Percentiles rank a stretch among this genome's conserved stretches.
These are phyloP conservation scores for Microtus montanus DNA, from an alignment of 2,113 vertebrate species.

Conservation along the genomic window DNA sequence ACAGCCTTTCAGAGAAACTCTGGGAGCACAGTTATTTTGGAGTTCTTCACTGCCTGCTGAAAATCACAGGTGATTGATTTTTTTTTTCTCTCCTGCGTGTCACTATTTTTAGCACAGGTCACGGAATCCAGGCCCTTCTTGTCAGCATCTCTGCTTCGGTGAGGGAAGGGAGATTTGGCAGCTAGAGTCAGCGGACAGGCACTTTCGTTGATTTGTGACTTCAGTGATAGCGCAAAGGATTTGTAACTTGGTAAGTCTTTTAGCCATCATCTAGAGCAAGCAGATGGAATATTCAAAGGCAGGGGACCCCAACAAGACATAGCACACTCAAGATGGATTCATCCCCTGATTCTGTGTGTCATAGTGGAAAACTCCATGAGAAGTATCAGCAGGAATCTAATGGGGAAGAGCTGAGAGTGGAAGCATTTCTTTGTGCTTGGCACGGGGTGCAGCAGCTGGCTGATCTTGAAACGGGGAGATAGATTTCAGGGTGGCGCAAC, in stretches of 20 bases:
- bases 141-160: slow-evolving; percentile 23
- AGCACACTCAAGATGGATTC: slow-evolving; percentile 49
- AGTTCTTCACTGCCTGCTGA: slow-evolving; percentile 56
- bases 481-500: slow-evolving; percentile 28
- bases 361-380: slow-evolving; percentile 36
- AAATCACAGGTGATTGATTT: slow-evolving; percentile 63
- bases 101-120: slow-evolving; percentile 70
- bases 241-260: not conserved
- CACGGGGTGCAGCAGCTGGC: not conserved
- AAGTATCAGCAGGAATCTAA: slow-evolving; percentile 37
- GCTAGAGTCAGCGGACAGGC: slow-evolving; percentile 8
- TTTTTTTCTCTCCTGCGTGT: slow-evolving; percentile 33
- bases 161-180: slow-evolving; percentile 46
- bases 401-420: not conserved
- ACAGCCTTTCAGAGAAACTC: slow-evolving; percentile 60
- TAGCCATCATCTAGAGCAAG: not conserved
- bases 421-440: slow-evolving; percentile 19
- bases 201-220: slow-evolving; percentile 36
- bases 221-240: slow-evolving; percentile 5
- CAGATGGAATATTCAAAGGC: slow-evolving; percentile 49
- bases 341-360: slow-evolving; percentile 50
- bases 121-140: slow-evolving; percentile 49
- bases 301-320: slow-evolving; percentile 32
- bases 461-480: slow-evolving; percentile 28
- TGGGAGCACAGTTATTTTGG: slow-evolving; percentile 60